Evolutionary conservation across 23 tunicate species (phyloP).

Genomic region (Styela clava): DNA sequence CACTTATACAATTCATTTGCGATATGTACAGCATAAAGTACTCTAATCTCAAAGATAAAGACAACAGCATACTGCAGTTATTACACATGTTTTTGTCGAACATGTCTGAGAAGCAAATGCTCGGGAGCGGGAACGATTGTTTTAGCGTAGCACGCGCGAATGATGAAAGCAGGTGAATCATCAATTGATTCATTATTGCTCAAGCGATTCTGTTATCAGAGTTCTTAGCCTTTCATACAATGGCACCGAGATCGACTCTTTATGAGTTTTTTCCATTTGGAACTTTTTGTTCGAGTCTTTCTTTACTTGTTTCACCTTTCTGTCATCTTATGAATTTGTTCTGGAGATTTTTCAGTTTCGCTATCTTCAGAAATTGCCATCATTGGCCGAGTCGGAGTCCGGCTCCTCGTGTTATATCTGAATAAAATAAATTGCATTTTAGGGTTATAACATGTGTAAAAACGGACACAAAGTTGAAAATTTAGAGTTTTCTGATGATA

Average conservation of each 20-base stretch:
- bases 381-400: constrained; percentile 93
- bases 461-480: too few relatives aligned
- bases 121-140: too few relatives aligned
- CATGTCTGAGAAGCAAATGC: too few relatives aligned
- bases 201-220: too few relatives aligned
- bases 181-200: too few relatives aligned
- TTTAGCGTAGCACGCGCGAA: too few relatives aligned
- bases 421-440: not conserved
- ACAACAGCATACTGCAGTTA: not conserved
- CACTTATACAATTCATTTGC: not conserved
- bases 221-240: too few relatives aligned
- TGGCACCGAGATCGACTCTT: not conserved
- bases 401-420: constrained; percentile 70
- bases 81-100: too few relatives aligned
- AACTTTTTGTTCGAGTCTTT: not conserved
- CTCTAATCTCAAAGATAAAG: not conserved
- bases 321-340: not conserved
- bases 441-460: not conserved
- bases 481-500: too few relatives aligned
- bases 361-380: constrained; percentile 79
- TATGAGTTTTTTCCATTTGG: not conserved
- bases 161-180: too few relatives aligned
- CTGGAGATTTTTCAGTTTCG: constrained; percentile 58
- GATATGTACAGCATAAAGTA: not conserved
- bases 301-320: not conserved